These are phyloP conservation scores for Orgyia antiqua DNA, from an alignment of 2,888 invertebrate genomes.

Conservation along the genomic window DNA sequence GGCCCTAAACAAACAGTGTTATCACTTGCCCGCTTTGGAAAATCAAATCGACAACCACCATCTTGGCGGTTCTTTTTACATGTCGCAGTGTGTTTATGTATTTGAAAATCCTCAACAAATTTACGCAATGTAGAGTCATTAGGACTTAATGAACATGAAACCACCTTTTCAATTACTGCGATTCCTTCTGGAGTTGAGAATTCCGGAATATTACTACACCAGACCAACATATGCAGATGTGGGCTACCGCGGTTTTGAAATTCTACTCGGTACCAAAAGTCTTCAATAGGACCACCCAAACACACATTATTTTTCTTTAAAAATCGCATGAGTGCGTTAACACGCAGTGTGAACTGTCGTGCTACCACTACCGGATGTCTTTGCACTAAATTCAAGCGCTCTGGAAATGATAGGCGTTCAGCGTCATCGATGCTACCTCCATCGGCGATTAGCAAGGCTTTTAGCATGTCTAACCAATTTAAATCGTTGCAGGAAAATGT, in stretches of 20 bases:
- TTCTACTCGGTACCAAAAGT: constrained; percentile 2
- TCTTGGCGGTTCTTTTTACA: constrained; percentile 19
- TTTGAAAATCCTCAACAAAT: constrained; percentile 15
- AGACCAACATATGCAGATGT: no score
- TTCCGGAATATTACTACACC: no score
- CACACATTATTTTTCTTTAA: not conserved
- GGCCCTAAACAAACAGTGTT: constrained; percentile 19
- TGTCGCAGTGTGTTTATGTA: constrained; percentile 22
- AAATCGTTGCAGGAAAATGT: no score
- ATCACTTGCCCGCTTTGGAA: constrained; percentile 14
- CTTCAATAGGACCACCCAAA: constrained; percentile 1
- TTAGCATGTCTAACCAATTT: constrained; percentile 36
- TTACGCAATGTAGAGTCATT: not conserved
- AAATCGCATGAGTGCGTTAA: constrained; percentile 8
- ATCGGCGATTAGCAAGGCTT: constrained; percentile 27
- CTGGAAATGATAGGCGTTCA: constrained; percentile 4
- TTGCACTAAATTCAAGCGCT: constrained; percentile 5
- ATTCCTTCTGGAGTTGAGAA: no score
- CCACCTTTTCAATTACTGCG: constrained; percentile 17
- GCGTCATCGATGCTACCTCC: not conserved
- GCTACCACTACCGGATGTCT: constrained; percentile 8
- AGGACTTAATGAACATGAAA: constrained; percentile 24
- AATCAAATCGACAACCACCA: no score
- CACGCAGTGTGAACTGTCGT: constrained; percentile 5
- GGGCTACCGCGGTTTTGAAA: no score